Evolutionary conservation across 1,140 invertebrate genomes (phyloP).

Genomic region (Luehdorfia chinensis): DNA sequence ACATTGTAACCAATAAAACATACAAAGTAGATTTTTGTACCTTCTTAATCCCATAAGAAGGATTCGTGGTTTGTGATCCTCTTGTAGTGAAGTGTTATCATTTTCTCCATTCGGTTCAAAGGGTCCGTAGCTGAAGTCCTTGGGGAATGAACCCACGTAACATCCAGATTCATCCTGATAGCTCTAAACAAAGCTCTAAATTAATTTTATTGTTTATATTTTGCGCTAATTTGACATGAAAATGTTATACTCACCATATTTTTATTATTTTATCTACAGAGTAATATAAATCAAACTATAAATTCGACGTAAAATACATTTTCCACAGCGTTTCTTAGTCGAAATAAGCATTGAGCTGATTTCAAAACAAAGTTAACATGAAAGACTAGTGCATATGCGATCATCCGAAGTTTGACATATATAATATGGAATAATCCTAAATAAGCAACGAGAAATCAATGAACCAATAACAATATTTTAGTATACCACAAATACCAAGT

Average conservation of each 20-base stretch:
- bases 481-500: not conserved
- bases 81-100: constrained; percentile 77
- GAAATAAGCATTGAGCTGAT: not conserved
- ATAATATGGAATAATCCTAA: not conserved
- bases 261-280: not conserved
- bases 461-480: not conserved
- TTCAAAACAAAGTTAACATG: too few relatives aligned
- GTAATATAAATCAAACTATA: not conserved
- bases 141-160: constrained; percentile 91
- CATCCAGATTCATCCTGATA: constrained; percentile 82
- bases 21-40: too few relatives aligned
- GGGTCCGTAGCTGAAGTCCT: constrained; percentile 94
- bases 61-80: constrained; percentile 93
- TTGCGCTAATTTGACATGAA: too few relatives aligned
- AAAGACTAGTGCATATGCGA: too few relatives aligned
- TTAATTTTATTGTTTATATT: too few relatives aligned
- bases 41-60: constrained; percentile 96
- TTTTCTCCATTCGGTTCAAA: constrained; percentile 83
- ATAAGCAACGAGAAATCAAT: not conserved
- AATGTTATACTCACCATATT: not conserved
- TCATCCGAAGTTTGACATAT: too few relatives aligned
- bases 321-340: constrained; percentile 4
- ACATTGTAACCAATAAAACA: too few relatives aligned
- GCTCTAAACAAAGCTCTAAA: constrained; percentile 66
- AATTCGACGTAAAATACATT: constrained; percentile 5